These are phyloP conservation scores for Anneissia japonica DNA, from an alignment of 35 echinoderm and acorn worm genomes.

Conservation along the genomic window DNA sequence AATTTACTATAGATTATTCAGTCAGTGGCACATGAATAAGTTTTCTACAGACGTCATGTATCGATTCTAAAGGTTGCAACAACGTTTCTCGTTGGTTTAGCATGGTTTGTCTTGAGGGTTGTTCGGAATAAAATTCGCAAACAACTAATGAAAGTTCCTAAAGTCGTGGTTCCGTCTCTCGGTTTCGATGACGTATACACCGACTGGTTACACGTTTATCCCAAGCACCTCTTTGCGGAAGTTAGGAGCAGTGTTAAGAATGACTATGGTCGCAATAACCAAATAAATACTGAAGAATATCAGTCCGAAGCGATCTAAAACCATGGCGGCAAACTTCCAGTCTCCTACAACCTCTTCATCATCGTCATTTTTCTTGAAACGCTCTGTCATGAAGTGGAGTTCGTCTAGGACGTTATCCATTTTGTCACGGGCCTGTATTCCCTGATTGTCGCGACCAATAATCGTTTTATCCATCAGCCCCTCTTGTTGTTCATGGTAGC, in stretches of 20 bases:
- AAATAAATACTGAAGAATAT: conserved; percentile 50
- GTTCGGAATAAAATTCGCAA: too few species aligned
- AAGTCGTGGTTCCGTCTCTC: not conserved
- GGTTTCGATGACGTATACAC: not conserved
- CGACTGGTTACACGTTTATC: not conserved
- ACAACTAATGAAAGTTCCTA: too few species aligned
- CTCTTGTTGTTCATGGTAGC: not conserved
- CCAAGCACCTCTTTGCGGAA: conserved; percentile 1
- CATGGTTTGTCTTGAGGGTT: too few species aligned
- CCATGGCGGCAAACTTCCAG: conserved; percentile 70
- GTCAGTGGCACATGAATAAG: not conserved
- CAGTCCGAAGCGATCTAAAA: conserved; percentile 47
- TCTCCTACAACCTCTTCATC: conserved; percentile 52
- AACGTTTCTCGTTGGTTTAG: not conserved
- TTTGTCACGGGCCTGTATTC: not conserved
- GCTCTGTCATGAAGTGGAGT: conserved; percentile 46
- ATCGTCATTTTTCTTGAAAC: conserved; percentile 39
- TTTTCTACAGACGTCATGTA: too few species aligned
- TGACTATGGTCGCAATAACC: conserved; percentile 31
- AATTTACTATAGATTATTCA: not conserved
- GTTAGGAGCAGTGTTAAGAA: conserved; percentile 43
- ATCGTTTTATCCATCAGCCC: not conserved
- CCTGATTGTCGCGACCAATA: not conserved
- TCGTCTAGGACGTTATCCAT: conserved; percentile 39
- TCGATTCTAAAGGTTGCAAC: not conserved